Base-by-base conservation (phyloP, 1,140 invertebrate species). In the Drosophila ogumai region DNA sequence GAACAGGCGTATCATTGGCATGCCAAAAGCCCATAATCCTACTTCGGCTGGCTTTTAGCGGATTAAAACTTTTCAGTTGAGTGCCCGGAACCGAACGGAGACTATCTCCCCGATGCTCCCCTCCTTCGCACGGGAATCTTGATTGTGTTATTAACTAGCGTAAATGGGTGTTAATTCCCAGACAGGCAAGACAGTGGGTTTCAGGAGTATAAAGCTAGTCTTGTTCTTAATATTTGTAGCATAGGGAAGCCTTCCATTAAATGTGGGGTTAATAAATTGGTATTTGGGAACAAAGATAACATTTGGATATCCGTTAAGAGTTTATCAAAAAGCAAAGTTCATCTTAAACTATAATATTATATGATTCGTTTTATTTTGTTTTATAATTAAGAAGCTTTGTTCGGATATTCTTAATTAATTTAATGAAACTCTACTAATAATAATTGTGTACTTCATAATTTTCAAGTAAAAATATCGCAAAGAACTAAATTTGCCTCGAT, bases 21-120 rank as follows among this genome's bases (percentile, higher is more conserved):
- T 64, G 79, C 55, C 69, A 64, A 58, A 55, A 66, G 64, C 61
- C 19, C 46, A 75, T 67, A 82, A 79, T 73, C 79, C 73, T 41
- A 64, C 67, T 75, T 66, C 46, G 54, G 60, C 44, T 75, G 58
- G 85, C 81, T 90, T 88, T 90, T 81, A 84, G 84, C 75, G 69
- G 85, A 88, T 88, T 90, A 90, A 81, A 88, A 84, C 49, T 81
- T 90, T 75, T 65, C 61, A 68, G 68, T 58, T 40, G 36, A 72
- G 47, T 66, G 58, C 38, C 76, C n/a, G 47, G 41, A 79, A 82
- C 72, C 50, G 52, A 69, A 64, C 52, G 64, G 22, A 64, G 31
- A 49, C 36, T 13, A 38, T 17, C 28, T 8, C n/a, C 28, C 22
- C 19, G 12, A 5, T 28, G 54, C 1, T 32, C 25, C 43, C 68